Evolutionary conservation across 2,797 vertebrate species (phyloP), one percentile per base, ranked within the genome.

Genomic region (Dicrostonyx torquatus): DNA sequence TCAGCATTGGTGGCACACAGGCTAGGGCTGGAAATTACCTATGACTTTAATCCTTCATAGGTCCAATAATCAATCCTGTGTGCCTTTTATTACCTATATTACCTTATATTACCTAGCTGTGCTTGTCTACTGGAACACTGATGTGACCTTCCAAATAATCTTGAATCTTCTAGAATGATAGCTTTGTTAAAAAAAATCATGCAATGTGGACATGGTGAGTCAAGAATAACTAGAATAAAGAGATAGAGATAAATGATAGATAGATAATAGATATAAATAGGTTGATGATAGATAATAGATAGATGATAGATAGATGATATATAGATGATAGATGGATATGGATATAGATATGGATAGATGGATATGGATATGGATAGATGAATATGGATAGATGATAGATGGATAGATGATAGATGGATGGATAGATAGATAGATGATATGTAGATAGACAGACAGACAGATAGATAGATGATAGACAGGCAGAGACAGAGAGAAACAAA

Each of bases 181-280:
- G 3, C 34, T 62, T 92, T 2, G 17, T 78, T 90, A 6, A 17
- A 88, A 11, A 83, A 87, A n/a, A 13, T 6, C 12, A 87, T 73
- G 11, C 31, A 29, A 2, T 6, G 5, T 34, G 6, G 2, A 7
- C 76, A 5, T 62, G 48, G 1, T 2, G 12, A 43, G 3, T 43
- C 10, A 43, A 80, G 14, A 31, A 55, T 0, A 7, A 66, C 9
- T 11, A 73, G 14, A 20, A 40, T 14, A 58, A 17, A 43, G 34
- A 79, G 53, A n/a, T 12, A 70, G 17, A 40, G 9, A 53, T 26
- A 75, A 26, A 53, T 37, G 34, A 26, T 5, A n/a, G 9, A 14
- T 5, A 37, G 64, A 40, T 10, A 5, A 80, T 58, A 55, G 11
- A 26, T 15, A 76, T 10, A n/a, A 4, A 58, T 45, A 29, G 24